Evolutionary conservation across 2,797 vertebrate genomes (phyloP).

Genomic region (Anas georgica): DNA sequence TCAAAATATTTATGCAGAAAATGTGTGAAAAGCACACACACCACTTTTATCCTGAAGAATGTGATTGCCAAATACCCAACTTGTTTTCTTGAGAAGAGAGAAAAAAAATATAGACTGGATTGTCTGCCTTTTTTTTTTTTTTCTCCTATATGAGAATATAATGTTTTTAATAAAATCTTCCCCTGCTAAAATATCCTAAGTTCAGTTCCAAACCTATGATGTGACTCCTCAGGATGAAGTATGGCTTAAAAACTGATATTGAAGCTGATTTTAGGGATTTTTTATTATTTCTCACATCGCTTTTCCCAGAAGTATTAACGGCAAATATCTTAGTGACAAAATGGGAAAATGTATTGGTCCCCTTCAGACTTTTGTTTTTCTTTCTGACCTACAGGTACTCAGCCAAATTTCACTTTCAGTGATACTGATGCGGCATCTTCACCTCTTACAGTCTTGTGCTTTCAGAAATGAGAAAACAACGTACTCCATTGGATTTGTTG

Average conservation of each 20-base stretch:
- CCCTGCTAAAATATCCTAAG: neutral
- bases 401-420: neutral
- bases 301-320: neutral
- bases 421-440: neutral
- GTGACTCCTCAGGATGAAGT: neutral
- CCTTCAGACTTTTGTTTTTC: neutral
- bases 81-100: conserved; percentile 46
- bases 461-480: neutral
- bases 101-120: neutral
- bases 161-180: conserved; percentile 26
- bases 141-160: neutral
- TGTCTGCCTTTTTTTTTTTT: neutral
- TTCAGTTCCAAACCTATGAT: neutral
- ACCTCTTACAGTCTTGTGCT: neutral
- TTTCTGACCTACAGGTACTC: neutral
- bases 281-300: neutral
- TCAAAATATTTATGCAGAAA: conserved; percentile 70
- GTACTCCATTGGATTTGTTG: neutral
- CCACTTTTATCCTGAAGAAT: conserved; percentile 35
- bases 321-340: neutral
- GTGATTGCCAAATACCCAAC: conserved; percentile 34
- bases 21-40: conserved; percentile 50
- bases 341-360: neutral
- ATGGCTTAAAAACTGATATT: neutral
- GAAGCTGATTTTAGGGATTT: conserved; percentile 1